A percentile compares a stretch with the other conserved stretches of the same genome.
These are phyloP conservation scores for Saccopteryx leptura DNA, from an alignment of 2,113 vertebrate genomes.

Conservation along the genomic window DNA sequence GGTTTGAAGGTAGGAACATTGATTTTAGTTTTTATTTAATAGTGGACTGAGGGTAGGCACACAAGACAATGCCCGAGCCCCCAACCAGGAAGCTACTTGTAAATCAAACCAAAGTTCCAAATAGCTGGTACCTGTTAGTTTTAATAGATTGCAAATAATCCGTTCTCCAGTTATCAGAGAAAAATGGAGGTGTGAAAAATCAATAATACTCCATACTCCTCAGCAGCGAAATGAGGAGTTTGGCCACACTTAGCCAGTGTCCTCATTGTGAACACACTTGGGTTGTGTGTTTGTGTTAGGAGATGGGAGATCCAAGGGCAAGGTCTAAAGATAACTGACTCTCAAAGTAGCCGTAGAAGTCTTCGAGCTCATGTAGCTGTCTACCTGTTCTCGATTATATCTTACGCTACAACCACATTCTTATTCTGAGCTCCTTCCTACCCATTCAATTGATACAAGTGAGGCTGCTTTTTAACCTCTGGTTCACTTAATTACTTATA, in stretches of 20 bases:
- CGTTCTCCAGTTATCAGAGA: not conserved
- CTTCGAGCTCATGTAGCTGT: not conserved
- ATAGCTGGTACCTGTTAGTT: not conserved
- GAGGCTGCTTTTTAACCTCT: slow-evolving; percentile 50
- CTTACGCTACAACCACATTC: not conserved
- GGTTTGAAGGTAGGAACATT: not conserved
- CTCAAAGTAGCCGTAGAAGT: not conserved
- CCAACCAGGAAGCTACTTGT: not conserved
- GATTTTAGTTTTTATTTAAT: not conserved
- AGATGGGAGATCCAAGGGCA: not conserved
- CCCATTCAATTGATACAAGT: slow-evolving; percentile 8
- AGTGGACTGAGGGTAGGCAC: not conserved
- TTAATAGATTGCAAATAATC: not conserved
- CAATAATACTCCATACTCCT: not conserved
- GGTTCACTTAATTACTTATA: slow-evolving; percentile 59
- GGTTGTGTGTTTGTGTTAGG: not conserved
- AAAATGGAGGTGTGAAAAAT: not conserved
- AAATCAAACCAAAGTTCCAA: not conserved
- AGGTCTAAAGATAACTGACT: not conserved
- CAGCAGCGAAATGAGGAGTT: not conserved
- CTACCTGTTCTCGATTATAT: not conserved
- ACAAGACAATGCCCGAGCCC: not conserved
- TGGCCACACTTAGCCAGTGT: not conserved
- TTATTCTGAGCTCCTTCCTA: slow-evolving; percentile 27
- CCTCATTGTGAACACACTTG: not conserved